Evolutionary conservation across 1,140 invertebrate species (phyloP).

Genomic region (Brachionus sp.): DNA sequence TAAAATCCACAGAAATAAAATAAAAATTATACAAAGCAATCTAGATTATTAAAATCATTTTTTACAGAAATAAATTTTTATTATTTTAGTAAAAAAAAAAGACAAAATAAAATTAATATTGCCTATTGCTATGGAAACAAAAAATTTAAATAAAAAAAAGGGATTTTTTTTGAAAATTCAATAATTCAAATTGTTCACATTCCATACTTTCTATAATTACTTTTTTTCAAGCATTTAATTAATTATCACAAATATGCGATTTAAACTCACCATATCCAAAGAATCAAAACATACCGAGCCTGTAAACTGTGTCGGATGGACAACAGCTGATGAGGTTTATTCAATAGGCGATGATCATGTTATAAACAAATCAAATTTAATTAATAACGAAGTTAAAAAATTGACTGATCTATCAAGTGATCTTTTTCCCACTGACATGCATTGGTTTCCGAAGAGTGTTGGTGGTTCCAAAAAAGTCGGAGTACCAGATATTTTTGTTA

Average conservation of each 20-base stretch:
- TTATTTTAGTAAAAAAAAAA: neutral
- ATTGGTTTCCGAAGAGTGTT: constrained; percentile 68
- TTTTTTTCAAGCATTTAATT: neutral
- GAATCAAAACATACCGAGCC: constrained; percentile 60
- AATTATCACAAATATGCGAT: neutral
- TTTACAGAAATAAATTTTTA: too few relatives aligned
- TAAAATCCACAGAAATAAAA: too few relatives aligned
- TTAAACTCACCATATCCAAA: constrained; percentile 30
- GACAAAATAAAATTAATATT: neutral
- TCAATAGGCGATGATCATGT: constrained; percentile 87
- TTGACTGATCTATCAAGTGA: constrained; percentile 73
- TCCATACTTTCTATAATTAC: neutral
- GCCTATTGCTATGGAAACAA: neutral
- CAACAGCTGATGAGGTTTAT: constrained; percentile 82
- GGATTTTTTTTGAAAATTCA: neutral
- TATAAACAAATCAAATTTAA: constrained; percentile 80
- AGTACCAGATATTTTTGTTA: constrained; percentile 72
- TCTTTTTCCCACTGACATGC: constrained; percentile 80
- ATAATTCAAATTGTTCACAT: neutral
- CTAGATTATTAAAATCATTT: too few relatives aligned
- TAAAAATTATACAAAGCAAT: too few relatives aligned
- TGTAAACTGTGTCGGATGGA: constrained; percentile 84
- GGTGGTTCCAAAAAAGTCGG: constrained; percentile 60
- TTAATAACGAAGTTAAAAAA: constrained; percentile 66
- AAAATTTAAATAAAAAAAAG: neutral